A percentile compares a stretch with the other conserved stretches of the same genome.
phyloP scores from a whole-genome alignment of 2,888 invertebrate species.

The Unio delphinus region DNA sequence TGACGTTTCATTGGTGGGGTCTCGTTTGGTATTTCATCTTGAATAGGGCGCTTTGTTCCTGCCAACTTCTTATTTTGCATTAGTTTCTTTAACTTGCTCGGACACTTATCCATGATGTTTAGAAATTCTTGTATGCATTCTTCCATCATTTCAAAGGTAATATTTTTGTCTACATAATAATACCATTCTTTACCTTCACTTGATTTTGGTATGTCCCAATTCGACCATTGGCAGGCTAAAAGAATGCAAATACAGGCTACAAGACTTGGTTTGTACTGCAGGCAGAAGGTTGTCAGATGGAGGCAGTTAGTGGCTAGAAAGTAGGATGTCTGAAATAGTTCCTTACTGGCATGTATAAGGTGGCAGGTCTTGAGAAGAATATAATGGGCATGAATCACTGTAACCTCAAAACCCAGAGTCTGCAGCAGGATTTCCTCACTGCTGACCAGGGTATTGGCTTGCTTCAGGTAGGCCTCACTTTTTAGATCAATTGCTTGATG shows the following conservation, averaged over 20 bases:
- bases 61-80: too few species aligned
- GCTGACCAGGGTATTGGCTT: constrained; percentile 93
- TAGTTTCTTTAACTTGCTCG: too few species aligned
- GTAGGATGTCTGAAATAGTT: too few species aligned
- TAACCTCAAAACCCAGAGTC: constrained; percentile 74
- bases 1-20: too few species aligned
- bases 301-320: constrained; percentile 74
- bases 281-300: constrained; percentile 97
- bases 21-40: too few species aligned
- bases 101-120: too few species aligned
- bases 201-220: constrained; percentile 96
- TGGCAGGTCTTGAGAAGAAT: too few species aligned
- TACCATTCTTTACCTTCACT: constrained; percentile 96
- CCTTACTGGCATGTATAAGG: too few species aligned
- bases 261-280: constrained; percentile 95
- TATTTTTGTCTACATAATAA: constrained; percentile 85
- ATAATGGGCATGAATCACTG: too few species aligned
- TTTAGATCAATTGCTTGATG: constrained; percentile 81
- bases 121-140: too few species aligned
- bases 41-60: too few species aligned
- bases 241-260: constrained; percentile 99
- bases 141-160: too few species aligned
- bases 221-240: constrained; percentile 97
- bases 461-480: constrained; percentile 82
- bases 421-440: constrained; percentile 97